These are phyloP conservation scores for Craniophora ligustri DNA, from an alignment of 2,888 invertebrate species.

Conservation along the genomic window DNA sequence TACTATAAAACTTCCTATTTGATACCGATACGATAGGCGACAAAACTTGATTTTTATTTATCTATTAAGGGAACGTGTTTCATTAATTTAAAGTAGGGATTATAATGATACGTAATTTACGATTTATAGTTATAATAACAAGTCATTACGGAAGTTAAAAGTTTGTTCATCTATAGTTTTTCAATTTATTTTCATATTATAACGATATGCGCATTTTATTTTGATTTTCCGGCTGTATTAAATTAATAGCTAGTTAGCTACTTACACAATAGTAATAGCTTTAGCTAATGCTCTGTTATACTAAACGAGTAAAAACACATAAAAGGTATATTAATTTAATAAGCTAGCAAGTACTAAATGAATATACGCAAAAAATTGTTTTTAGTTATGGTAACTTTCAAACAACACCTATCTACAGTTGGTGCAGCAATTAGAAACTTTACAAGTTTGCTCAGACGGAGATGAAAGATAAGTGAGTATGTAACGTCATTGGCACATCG, in stretches of 20 bases:
- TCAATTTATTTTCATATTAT: background rate
- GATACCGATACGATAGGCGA: conserved; percentile 36
- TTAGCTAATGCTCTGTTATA: conserved; percentile 3
- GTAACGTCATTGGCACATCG: conserved; percentile 43
- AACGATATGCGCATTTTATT: background rate
- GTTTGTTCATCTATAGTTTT: conserved; percentile 2
- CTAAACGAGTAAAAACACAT: conserved; percentile 15
- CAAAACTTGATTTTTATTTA: conserved; percentile 29
- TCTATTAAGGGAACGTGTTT: conserved; percentile 33
- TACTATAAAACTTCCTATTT: conserved; percentile 37
- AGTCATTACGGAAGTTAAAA: background rate
- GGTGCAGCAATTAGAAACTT: conserved; percentile 41
- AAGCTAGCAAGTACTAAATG: conserved; percentile 13
- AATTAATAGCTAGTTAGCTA: background rate
- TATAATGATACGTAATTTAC: conserved; percentile 12
- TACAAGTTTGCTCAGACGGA: conserved; percentile 30
- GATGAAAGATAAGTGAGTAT: conserved; percentile 49
- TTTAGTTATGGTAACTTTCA: conserved; percentile 1
- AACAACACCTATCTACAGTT: background rate
- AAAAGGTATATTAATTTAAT: conserved; percentile 33
- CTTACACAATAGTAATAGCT: conserved; percentile 8
- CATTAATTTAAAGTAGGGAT: conserved; percentile 16
- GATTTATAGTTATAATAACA: conserved; percentile 6
- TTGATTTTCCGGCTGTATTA: background rate
- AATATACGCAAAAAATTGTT: background rate